These are phyloP conservation scores for Hypomesus transpacificus DNA, from an alignment of 2,113 vertebrate species.

Conservation along the genomic window DNA sequence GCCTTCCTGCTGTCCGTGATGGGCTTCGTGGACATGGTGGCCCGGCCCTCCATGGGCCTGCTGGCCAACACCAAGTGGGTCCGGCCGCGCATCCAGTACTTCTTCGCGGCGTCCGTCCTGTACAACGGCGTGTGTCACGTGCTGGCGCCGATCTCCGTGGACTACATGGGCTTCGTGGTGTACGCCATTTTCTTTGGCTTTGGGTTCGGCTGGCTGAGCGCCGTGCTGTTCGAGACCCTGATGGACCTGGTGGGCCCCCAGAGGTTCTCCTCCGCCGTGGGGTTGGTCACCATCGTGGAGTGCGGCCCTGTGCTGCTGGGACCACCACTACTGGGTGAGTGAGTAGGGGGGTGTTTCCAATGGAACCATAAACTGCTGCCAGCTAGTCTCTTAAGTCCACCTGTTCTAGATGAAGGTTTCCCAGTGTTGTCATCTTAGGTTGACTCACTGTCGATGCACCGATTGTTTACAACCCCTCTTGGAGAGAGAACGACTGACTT, in stretches of 20 bases:
- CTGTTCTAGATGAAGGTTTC: no score
- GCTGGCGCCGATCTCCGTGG: constrained; percentile 75
- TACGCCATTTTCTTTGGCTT: constrained; percentile 93
- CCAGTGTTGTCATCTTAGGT: no score
- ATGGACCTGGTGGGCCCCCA: constrained; percentile 94
- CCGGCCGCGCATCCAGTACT: constrained; percentile 89
- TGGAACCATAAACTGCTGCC: background rate
- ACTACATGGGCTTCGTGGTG: constrained; percentile 82
- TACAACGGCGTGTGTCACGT: constrained; percentile 92
- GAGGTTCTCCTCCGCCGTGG: constrained; percentile 92
- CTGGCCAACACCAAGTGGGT: constrained; percentile 91
- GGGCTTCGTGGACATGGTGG: constrained; percentile 97
- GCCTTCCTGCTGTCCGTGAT: constrained; percentile 91
- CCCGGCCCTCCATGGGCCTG: constrained; percentile 94
- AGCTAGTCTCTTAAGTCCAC: background rate
- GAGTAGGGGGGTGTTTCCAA: background rate
- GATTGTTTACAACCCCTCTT: background rate
- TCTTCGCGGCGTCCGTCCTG: constrained; percentile 83
- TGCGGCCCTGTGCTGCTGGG: constrained; percentile 91
- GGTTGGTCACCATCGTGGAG: constrained; percentile 94
- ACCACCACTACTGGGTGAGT: constrained; percentile 88
- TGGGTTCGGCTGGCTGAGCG: constrained; percentile 94
- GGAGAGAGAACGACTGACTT: background rate
- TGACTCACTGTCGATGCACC: background rate
- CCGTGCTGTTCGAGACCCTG: constrained; percentile 91